These are phyloP conservation scores for Brevipalpus yothersi DNA, from an alignment of 1,140 invertebrate species.

Conservation along the genomic window DNA sequence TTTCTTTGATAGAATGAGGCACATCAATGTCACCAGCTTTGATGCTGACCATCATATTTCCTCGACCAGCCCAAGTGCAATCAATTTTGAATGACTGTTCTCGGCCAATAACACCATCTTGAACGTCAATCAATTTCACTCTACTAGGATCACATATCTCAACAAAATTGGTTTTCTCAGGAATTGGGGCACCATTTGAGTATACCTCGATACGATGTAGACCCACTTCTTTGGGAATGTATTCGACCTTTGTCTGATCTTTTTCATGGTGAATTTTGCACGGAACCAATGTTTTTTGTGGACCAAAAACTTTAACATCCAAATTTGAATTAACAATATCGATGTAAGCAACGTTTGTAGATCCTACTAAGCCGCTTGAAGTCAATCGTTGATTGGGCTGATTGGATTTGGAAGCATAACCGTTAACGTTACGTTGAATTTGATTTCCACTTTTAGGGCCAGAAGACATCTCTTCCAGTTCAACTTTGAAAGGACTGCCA, in stretches of 20 bases:
- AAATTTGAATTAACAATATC: slow-evolving; percentile 25
- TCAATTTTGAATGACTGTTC: slow-evolving; percentile 37
- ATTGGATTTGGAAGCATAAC: no score
- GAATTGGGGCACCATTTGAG: slow-evolving; percentile 27
- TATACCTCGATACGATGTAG: slow-evolving; percentile 30
- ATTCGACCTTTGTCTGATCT: not conserved
- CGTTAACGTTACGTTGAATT: slow-evolving; percentile 26
- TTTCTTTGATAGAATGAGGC: slow-evolving; percentile 36
- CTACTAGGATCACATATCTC: slow-evolving; percentile 61
- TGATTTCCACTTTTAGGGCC: slow-evolving; percentile 14
- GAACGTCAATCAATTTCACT: slow-evolving; percentile 47
- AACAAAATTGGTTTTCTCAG: slow-evolving; percentile 36
- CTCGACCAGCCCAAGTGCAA: slow-evolving; percentile 20
- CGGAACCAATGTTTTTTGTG: slow-evolving; percentile 17
- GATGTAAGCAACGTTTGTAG: slow-evolving; percentile 31
- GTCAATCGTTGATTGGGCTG: no score
- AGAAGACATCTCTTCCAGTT: slow-evolving; percentile 16
- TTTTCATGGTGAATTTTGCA: slow-evolving; percentile 6
- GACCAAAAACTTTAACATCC: slow-evolving; percentile 21
- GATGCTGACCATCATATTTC: slow-evolving; percentile 48
- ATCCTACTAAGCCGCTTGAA: slow-evolving; percentile 26
- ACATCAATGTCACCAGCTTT: slow-evolving; percentile 50
- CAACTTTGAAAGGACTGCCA: slow-evolving; percentile 60
- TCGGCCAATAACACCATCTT: slow-evolving; percentile 52
- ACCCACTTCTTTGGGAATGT: slow-evolving; percentile 18